phyloP scores from a whole-genome alignment of 2,113 vertebrate species.

The Sander lucioperca region DNA sequence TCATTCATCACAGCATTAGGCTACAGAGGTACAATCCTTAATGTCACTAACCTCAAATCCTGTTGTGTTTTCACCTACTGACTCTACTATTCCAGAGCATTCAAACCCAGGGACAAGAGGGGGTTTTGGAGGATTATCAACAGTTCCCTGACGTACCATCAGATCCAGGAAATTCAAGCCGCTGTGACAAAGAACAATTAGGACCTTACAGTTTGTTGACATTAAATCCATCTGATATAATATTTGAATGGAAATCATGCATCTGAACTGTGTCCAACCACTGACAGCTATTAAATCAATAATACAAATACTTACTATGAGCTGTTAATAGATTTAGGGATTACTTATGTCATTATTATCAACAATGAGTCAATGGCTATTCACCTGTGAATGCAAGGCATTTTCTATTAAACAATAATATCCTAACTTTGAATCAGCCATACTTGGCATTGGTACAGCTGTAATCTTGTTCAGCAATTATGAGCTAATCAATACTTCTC shows the following conservation, averaged over 20 bases:
- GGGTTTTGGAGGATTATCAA: conserved; percentile 96
- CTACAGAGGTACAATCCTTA: neutral
- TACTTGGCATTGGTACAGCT: conserved; percentile 3
- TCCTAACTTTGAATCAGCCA: conserved; percentile 11
- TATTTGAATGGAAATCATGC: neutral
- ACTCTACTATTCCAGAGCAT: conserved; percentile 96
- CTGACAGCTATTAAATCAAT: conserved; percentile 10
- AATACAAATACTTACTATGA: conserved; percentile 9
- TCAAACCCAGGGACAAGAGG: conserved; percentile 97
- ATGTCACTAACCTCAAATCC: conserved; percentile 92
- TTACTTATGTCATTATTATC: conserved; percentile 35
- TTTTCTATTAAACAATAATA: conserved; percentile 29
- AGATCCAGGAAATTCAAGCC: conserved; percentile 98
- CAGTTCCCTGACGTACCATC: conserved; percentile 98
- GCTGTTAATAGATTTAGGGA: conserved; percentile 16
- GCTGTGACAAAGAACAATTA: conserved; percentile 80
- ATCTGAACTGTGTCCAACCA: neutral
- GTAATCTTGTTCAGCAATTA: neutral
- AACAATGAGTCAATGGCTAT: conserved; percentile 51
- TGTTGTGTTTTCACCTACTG: conserved; percentile 90
- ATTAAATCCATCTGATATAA: conserved; percentile 1
- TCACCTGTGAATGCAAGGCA: conserved; percentile 39
- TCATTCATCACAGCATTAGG: neutral
- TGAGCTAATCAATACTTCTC: neutral
- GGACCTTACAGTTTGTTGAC: conserved; percentile 4